Base-by-base conservation (phyloP, 2,113 vertebrate species). In the Marmota monax region DNA sequence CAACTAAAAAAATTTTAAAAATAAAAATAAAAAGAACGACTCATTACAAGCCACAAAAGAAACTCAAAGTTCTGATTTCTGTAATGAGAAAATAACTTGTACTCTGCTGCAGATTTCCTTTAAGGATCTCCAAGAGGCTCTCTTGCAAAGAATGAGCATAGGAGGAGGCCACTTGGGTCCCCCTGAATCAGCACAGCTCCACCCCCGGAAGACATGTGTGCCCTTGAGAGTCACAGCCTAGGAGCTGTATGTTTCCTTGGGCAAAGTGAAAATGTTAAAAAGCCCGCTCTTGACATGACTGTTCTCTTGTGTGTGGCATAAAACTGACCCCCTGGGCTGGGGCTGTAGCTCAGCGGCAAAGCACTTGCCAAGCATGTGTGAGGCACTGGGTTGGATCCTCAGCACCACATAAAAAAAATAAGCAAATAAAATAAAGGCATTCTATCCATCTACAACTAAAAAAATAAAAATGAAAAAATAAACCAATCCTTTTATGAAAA, bases 261-360 rank as follows among this genome's bases (percentile, higher is more conserved):
- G 3, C 70, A 79, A 25, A 22, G 12, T 0, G n/a, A 90, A 72
- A 45, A 7, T 5, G 17, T 73, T 20, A 67, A 90, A 1, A 23
- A 82, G 16, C 12, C n/a, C 2, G 23, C 32, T 14, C 29, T 16
- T 23, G 53, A 48, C n/a, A 32, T 42, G 9, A 20, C 42, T 4
- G 5, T 3, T 45, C 37, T 17, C 16, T 17, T 56, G 1, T 1
- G 13, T 12, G 29, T 3, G 0, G 13, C 9, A 20, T 22, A 14
- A 82, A 72, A 73, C 82, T 34, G 45, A 51, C n/a, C 34, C 51
- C 51, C 14, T 11, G 51, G 51, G 51, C 51, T 51, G 51, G 51
- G 51, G 13, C 13, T 51, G 51, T 51, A 51, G 51, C 13, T 51
- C 51, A 51, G 12, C 51, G 13, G 51, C 13, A 51, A 14, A 51